These are phyloP conservation scores for Pollenia labialis DNA, from an alignment of 2,888 invertebrate species.

Conservation along the genomic window DNA sequence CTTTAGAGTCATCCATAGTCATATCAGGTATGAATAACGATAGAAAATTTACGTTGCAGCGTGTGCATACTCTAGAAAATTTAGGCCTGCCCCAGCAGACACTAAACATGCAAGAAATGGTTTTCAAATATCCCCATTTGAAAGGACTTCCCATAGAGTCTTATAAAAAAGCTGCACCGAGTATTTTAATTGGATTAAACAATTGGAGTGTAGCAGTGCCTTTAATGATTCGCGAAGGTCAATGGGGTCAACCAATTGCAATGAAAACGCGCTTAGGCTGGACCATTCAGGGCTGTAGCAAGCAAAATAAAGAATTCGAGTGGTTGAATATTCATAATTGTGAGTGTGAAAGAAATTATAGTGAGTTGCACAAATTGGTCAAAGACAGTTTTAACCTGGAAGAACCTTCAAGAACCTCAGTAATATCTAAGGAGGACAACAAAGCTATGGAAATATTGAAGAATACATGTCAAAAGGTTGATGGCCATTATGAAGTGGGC, in stretches of 20 bases:
- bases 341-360: slow-evolving; percentile 30
- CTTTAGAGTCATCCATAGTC: background rate
- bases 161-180: slow-evolving; percentile 48
- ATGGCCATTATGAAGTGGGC: slow-evolving; percentile 30
- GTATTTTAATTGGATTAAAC: slow-evolving; percentile 45
- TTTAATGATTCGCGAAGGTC: slow-evolving; percentile 31
- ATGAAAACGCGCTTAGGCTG: slow-evolving; percentile 3
- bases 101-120: slow-evolving; percentile 7
- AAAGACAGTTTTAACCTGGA: slow-evolving; percentile 52
- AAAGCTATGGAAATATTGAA: slow-evolving; percentile 10
- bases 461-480: slow-evolving; percentile 24
- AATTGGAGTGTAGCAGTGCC: slow-evolving; percentile 61
- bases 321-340: slow-evolving; percentile 41
- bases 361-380: slow-evolving; percentile 37
- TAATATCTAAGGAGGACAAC: slow-evolving; percentile 2
- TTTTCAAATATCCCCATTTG: slow-evolving; percentile 8
- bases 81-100: slow-evolving; percentile 2
- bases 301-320: background rate
- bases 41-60: background rate
- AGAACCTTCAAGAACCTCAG: slow-evolving; percentile 15
- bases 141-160: slow-evolving; percentile 50
- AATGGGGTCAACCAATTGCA: slow-evolving; percentile 2
- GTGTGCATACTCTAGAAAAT: background rate
- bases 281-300: slow-evolving; percentile 11
- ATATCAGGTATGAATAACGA: background rate